Evolutionary conservation across 2,113 vertebrate genomes (phyloP), one percentile per base, ranked within the genome.

Genomic region (Poecilia latipinna): DNA sequence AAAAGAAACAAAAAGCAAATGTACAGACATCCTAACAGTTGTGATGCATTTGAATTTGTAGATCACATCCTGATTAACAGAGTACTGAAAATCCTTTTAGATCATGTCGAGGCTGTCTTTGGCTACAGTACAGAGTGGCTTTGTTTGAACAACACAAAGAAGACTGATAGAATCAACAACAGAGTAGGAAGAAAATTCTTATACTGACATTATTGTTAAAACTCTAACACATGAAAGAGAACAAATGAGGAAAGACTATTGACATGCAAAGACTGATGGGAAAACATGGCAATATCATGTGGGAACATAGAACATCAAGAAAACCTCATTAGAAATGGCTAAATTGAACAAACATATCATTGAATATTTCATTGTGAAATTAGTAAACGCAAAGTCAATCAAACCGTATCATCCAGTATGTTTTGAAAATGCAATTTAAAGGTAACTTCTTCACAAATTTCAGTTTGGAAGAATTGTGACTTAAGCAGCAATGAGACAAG

Each of bases 91-190:
- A 69, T 35, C 69, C 57, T 26, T 66, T 61, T 42, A 65, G 31
- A 37, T 29, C 60, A 37, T 35, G 24, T 35, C 57, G 42, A 82
- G 67, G 69, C 64, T n/a, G n/a, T 73, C 39, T 42, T 62, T 54
- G 60, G 54, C 29, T 66, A 29, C 31, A 63, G 67, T 60, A 4
- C 63, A 62, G 42, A 65, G 32, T 64, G 67, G 51, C 75, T 85
- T 78, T 69, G 61, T 75, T 66, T 64, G 39, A 35, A 17, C 24
- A 57, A 24, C 7, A 57, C 22, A 57, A 17, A 57, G 24, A 24
- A n/a, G 3, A 2, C 51, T 57, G 51, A 2, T 57, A n/a, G 3
- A 57, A n/a, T 57, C 51, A 57, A 57, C 51, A 57, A 10, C 8
- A 57, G 51, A 57, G 22, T n/a, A 57, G 24, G 24, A 48, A 48